phyloP scores from a whole-genome alignment of 2,888 invertebrate species.

The Hybos culiciformis region DNA sequence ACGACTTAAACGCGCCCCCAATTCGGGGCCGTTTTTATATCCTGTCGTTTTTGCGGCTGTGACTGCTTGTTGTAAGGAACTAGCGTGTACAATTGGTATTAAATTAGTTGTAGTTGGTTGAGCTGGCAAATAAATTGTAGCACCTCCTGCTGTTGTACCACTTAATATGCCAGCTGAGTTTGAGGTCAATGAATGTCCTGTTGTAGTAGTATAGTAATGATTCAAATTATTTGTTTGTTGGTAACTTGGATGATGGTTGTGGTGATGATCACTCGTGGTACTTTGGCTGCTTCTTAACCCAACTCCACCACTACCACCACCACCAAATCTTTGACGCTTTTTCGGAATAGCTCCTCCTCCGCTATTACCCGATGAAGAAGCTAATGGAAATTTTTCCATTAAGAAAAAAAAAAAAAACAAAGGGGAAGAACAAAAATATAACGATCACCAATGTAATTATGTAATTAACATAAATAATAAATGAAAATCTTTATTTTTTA shows the following conservation, averaged over 20 bases:
- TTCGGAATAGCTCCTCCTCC: conserved; percentile 15
- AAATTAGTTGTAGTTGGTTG: conserved; percentile 10
- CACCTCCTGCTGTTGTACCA: conserved; percentile 9
- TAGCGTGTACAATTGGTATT: neutral
- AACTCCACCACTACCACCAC: conserved; percentile 2
- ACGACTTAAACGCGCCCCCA: conserved; percentile 30
- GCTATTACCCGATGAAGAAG: neutral
- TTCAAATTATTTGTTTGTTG: conserved; percentile 12
- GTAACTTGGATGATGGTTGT: conserved; percentile 8
- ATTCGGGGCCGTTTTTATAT: conserved; percentile 30
- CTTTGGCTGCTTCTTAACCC: conserved; percentile 11
- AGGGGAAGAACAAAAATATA: too few relatives aligned
- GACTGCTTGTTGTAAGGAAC: conserved; percentile 9
- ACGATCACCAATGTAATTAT: too few relatives aligned
- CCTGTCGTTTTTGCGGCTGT: conserved; percentile 24
- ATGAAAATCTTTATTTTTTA: too few relatives aligned
- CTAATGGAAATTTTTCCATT: too few relatives aligned
- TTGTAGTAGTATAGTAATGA: conserved; percentile 12
- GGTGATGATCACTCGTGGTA: neutral
- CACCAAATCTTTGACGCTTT: conserved; percentile 15
- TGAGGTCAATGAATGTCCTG: conserved; percentile 4
- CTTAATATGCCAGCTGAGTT: neutral
- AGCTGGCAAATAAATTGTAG: conserved; percentile 11
- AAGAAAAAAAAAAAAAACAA: too few relatives aligned
- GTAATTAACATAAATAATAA: too few relatives aligned